phyloP scores from a whole-genome alignment of 2,888 invertebrate genomes.

The Parnassius glacialis region DNA sequence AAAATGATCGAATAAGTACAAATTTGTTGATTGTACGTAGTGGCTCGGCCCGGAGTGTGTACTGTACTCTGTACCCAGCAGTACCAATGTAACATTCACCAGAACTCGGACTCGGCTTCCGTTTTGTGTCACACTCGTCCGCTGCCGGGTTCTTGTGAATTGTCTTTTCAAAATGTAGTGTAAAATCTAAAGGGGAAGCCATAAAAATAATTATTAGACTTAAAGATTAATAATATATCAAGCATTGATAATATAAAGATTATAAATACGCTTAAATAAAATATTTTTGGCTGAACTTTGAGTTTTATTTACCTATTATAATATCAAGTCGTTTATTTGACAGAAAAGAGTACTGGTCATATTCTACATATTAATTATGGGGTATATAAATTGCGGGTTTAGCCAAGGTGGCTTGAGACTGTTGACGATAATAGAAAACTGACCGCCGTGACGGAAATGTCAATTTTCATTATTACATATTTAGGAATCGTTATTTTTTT shows the following conservation, averaged over 20 bases:
- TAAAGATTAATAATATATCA: constrained; percentile 79
- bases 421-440: too few species aligned
- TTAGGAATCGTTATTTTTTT: too few species aligned
- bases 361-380: too few species aligned
- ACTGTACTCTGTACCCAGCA: too few species aligned
- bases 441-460: too few species aligned
- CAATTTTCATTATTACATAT: too few species aligned
- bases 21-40: constrained; percentile 57
- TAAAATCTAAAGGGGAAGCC: constrained; percentile 67
- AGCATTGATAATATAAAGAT: constrained; percentile 78
- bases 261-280: constrained; percentile 82
- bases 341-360: too few species aligned
- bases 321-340: too few species aligned
- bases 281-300: constrained; percentile 77
- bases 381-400: too few species aligned
- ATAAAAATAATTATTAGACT: constrained; percentile 68
- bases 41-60: constrained; percentile 59
- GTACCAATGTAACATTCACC: not conserved
- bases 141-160: constrained; percentile 44
- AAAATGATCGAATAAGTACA: constrained; percentile 66
- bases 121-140: not conserved
- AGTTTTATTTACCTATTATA: constrained; percentile 55
- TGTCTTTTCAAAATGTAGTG: constrained; percentile 49
- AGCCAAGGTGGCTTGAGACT: too few species aligned
- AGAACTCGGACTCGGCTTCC: not conserved